These are phyloP conservation scores for Agonopterix subpropinquella DNA, from an alignment of 2,888 invertebrate genomes.

Conservation along the genomic window DNA sequence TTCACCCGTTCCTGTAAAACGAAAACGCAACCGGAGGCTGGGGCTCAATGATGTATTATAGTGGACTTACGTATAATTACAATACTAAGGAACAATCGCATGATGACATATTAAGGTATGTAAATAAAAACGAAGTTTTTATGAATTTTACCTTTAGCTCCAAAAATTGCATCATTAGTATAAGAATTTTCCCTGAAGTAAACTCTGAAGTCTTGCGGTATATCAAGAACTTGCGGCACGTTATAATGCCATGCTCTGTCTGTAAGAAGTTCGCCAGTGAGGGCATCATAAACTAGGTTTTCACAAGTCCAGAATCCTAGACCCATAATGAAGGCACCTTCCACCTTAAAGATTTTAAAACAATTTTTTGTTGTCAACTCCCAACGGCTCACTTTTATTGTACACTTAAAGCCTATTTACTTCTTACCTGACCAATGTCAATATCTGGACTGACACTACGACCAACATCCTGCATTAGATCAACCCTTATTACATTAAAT, in stretches of 20 bases:
- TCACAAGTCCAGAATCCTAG: slow-evolving; percentile 86
- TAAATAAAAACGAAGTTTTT: not conserved
- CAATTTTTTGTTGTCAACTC: not conserved
- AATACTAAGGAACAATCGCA: too few relatives aligned
- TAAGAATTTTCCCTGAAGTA: slow-evolving; percentile 78
- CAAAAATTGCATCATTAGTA: slow-evolving; percentile 72
- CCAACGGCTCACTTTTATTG: not conserved
- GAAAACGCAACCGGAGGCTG: not conserved
- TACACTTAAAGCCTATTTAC: not conserved
- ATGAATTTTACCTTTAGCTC: slow-evolving; percentile 10
- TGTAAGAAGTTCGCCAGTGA: slow-evolving; percentile 81
- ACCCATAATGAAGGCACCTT: slow-evolving; percentile 86
- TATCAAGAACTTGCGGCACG: slow-evolving; percentile 83
- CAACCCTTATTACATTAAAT: slow-evolving; percentile 77
- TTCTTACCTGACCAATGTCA: slow-evolving; percentile 79
- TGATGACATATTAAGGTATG: too few relatives aligned
- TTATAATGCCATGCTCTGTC: slow-evolving; percentile 88
- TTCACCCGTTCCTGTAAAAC: slow-evolving; percentile 64
- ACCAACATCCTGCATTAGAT: slow-evolving; percentile 82
- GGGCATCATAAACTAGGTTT: slow-evolving; percentile 77
- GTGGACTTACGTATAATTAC: too few relatives aligned
- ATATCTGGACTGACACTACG: slow-evolving; percentile 80
- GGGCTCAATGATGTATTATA: too few relatives aligned
- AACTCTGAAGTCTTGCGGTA: slow-evolving; percentile 84
- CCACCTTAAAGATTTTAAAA: slow-evolving; percentile 37